Evolutionary conservation across 2,888 invertebrate species (phyloP).

Genomic region (Azorinus chamasolen): DNA sequence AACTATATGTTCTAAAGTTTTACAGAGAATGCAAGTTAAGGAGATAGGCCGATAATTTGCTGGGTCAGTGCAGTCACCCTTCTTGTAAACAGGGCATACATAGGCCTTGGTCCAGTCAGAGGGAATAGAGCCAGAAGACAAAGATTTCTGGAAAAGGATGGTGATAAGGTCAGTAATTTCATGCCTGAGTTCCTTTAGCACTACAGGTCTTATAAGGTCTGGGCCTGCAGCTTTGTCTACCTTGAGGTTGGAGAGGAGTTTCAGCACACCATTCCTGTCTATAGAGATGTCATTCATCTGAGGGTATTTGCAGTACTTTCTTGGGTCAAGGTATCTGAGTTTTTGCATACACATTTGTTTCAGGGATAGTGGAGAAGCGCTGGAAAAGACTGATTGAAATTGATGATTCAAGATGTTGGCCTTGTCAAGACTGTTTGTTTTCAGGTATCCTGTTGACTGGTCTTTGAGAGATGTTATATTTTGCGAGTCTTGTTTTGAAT

Average conservation of each 20-base stretch:
- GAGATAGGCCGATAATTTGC: conserved; percentile 27
- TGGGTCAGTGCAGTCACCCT: conserved; percentile 22
- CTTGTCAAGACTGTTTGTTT: conserved; percentile 8
- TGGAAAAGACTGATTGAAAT: conserved; percentile 22
- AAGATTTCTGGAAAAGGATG: conserved; percentile 14
- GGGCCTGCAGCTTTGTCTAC: conserved; percentile 13
- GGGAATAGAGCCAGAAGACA: background rate
- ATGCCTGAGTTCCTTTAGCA: conserved; percentile 7
- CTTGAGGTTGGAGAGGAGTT: conserved; percentile 12
- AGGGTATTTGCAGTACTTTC: background rate
- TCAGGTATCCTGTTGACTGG: background rate
- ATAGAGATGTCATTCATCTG: conserved; percentile 8
- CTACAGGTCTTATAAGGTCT: conserved; percentile 6
- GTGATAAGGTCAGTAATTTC: conserved; percentile 13
- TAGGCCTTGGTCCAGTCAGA: conserved; percentile 23
- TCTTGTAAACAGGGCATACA: conserved; percentile 14
- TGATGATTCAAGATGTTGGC: conserved; percentile 7
- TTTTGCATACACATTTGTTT: conserved; percentile 10
- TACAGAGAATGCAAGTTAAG: conserved; percentile 25
- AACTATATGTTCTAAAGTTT: conserved; percentile 25
- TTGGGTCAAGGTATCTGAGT: conserved; percentile 2
- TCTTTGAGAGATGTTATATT: conserved; percentile 12
- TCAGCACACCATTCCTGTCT: conserved; percentile 1
- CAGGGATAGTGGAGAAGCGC: background rate
- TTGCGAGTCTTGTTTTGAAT: conserved; percentile 6